These are phyloP conservation scores for Eurytoma adleriae DNA, from an alignment of 2,888 invertebrate genomes.

Conservation along the genomic window DNA sequence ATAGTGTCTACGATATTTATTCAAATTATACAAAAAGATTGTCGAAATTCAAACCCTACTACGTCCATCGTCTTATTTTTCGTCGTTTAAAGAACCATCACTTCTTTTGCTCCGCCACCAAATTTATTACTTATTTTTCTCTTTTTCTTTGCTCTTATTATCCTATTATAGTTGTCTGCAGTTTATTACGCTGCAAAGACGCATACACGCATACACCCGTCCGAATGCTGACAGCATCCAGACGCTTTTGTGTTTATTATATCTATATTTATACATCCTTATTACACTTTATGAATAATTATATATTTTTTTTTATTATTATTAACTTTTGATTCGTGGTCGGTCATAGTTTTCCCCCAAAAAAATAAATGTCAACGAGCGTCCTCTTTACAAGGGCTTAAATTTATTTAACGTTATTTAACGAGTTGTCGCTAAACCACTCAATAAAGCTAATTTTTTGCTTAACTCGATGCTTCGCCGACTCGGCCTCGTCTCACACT, in stretches of 20 bases:
- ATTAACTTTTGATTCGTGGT: constrained; percentile 42
- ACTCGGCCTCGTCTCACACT: background rate
- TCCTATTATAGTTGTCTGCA: constrained; percentile 14
- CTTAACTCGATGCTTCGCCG: background rate
- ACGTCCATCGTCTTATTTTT: constrained; percentile 32
- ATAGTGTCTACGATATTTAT: constrained; percentile 48
- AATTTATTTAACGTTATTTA: constrained; percentile 4
- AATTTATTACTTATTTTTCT: background rate
- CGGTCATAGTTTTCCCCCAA: constrained; percentile 10
- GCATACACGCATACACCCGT: constrained; percentile 11
- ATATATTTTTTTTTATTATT: constrained; percentile 7
- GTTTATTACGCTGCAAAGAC: constrained; percentile 26
- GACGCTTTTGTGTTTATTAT: background rate
- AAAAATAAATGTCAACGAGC: constrained; percentile 27
- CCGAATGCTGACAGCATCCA: constrained; percentile 9
- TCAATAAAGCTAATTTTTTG: constrained; percentile 21
- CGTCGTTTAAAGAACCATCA: background rate
- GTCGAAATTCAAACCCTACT: constrained; percentile 66
- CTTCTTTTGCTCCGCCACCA: background rate
- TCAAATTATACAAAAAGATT: constrained; percentile 71
- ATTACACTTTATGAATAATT: background rate
- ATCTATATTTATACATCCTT: constrained; percentile 27
- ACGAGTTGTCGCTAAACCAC: constrained; percentile 23
- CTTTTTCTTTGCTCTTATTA: background rate
- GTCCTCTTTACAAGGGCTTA: background rate